Evolutionary conservation across 2,888 invertebrate species (phyloP).

Genomic region (Philonicus albiceps): DNA sequence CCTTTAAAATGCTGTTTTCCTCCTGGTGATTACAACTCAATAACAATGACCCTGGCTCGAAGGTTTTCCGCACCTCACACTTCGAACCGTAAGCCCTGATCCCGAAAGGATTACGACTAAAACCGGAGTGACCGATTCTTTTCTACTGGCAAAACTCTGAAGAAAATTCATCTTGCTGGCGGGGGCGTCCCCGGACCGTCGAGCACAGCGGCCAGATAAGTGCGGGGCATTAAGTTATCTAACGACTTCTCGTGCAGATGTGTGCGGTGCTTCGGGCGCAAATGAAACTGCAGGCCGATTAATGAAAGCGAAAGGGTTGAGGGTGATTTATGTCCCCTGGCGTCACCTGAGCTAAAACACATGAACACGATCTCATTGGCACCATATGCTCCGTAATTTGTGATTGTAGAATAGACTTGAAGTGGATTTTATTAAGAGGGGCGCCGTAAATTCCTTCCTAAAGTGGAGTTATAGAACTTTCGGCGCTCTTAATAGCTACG

Average conservation of each 20-base stretch:
- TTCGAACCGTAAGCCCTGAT: neutral
- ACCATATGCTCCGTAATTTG: slow-evolving; percentile 64
- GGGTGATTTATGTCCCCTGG: slow-evolving; percentile 34
- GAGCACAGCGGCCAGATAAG: neutral
- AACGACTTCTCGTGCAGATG: neutral
- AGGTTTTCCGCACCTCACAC: neutral
- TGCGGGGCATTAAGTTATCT: slow-evolving; percentile 22
- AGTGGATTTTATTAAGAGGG: slow-evolving; percentile 42
- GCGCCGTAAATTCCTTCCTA: slow-evolving; percentile 22
- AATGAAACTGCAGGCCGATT: slow-evolving; percentile 32
- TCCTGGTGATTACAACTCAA: slow-evolving; percentile 40
- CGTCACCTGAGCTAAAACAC: slow-evolving; percentile 44
- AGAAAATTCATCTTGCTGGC: neutral
- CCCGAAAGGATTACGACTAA: neutral
- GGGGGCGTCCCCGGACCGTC: neutral
- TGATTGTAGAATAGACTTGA: slow-evolving; percentile 60
- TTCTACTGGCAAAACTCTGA: neutral
- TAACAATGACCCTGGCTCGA: slow-evolving; percentile 31
- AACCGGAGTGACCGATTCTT: slow-evolving; percentile 27
- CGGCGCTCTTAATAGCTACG: slow-evolving; percentile 12
- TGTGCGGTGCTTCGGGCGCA: neutral
- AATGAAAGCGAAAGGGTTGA: slow-evolving; percentile 43
- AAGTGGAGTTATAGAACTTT: slow-evolving; percentile 33
- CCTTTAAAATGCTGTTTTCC: slow-evolving; percentile 37
- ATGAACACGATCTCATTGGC: slow-evolving; percentile 61